Evolutionary conservation across 2,797 vertebrate genomes (phyloP).

Genomic region (Manis pentadactyla): DNA sequence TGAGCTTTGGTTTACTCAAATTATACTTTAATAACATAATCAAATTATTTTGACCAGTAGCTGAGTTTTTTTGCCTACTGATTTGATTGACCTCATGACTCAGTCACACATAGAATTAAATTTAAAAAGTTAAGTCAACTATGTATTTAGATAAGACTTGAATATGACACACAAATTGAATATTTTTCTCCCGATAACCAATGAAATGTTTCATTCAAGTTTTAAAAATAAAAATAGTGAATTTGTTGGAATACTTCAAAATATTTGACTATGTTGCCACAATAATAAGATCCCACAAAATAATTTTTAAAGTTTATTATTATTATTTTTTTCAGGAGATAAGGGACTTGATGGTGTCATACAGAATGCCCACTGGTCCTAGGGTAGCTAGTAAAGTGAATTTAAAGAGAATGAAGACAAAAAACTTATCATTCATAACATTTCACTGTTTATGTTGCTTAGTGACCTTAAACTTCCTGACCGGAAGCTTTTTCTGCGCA

Average conservation of each 20-base stretch:
- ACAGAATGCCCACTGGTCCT: background rate
- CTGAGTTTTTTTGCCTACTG: background rate
- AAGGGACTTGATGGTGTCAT: constrained; percentile 27
- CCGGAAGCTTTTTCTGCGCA: constrained; percentile 94
- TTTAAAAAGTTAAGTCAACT: background rate
- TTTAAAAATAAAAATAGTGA: constrained; percentile 41
- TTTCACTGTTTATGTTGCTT: constrained; percentile 94
- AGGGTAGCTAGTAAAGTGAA: background rate
- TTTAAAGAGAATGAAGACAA: background rate
- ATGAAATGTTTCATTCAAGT: background rate
- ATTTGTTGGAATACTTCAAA: constrained; percentile 6
- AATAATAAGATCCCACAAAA: background rate
- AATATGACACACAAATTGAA: background rate
- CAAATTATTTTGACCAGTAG: background rate
- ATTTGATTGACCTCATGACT: background rate
- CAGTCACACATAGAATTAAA: constrained; percentile 20
- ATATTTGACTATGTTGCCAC: constrained; percentile 29
- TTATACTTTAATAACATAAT: background rate
- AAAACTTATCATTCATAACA: constrained; percentile 88
- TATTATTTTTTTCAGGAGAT: background rate
- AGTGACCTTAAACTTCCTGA: constrained; percentile 94
- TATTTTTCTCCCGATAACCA: background rate
- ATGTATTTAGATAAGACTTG: background rate
- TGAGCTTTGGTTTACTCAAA: background rate
- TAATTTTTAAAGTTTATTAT: background rate